These are phyloP conservation scores for Sphenopsis melanotis DNA, from an alignment of 2,797 vertebrate genomes.

Conservation along the genomic window DNA sequence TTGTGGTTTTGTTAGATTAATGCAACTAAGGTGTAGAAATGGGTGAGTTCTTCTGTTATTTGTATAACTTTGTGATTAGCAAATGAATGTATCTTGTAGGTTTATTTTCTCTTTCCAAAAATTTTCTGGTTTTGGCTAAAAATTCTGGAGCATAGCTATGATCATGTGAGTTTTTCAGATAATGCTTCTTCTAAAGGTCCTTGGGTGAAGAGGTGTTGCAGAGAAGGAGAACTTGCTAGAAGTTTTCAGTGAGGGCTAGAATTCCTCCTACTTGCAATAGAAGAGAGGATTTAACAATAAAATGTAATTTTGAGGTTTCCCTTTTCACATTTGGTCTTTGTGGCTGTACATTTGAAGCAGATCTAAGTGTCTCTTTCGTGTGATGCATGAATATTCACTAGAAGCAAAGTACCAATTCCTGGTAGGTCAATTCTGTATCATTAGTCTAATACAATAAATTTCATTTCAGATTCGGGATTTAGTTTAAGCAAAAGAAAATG, in stretches of 20 bases:
- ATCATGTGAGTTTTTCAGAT: neutral
- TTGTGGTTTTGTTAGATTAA: neutral
- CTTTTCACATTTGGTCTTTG: rapidly evolving
- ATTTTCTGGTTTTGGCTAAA: neutral
- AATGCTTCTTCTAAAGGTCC: neutral
- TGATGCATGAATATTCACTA: neutral
- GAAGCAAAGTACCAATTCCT: neutral
- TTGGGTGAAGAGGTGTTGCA: neutral
- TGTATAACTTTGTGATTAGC: neutral
- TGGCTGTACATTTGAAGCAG: neutral
- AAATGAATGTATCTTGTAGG: neutral
- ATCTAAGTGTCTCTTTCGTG: neutral
- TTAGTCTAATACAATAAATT: neutral
- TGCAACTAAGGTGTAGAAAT: neutral
- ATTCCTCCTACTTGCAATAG: neutral
- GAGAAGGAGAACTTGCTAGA: neutral
- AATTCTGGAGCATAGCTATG: neutral
- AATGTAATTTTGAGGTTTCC: neutral
- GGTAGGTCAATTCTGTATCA: neutral
- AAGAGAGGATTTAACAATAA: neutral
- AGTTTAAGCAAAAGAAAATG: neutral
- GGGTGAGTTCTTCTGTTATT: neutral
- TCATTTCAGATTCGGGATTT: neutral
- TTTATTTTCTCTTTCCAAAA: neutral
- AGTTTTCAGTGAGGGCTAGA: neutral